phyloP scores from a whole-genome alignment of 2,113 vertebrate species.

The Seriola rivoliana region DNA sequence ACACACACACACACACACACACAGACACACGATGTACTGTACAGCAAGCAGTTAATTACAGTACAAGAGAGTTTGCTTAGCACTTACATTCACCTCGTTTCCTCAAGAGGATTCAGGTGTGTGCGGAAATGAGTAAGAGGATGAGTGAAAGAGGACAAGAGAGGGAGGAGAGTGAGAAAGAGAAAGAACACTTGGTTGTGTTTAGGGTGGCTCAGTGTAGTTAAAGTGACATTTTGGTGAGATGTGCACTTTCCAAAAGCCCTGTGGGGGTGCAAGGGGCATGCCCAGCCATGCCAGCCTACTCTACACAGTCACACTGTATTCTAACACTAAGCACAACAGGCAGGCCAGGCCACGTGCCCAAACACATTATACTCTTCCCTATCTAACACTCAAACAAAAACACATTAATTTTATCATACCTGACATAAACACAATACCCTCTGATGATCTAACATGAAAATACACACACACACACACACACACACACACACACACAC shows the following conservation, averaged over 20 bases:
- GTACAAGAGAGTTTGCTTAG: background rate
- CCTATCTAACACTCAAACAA: slow-evolving; percentile 59
- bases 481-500: background rate
- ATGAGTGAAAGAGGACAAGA: slow-evolving; percentile 12
- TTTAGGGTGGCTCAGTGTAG: slow-evolving; percentile 56
- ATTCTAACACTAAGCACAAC: slow-evolving; percentile 69
- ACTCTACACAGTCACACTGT: slow-evolving; percentile 47
- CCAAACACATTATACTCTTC: slow-evolving; percentile 73
- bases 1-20: background rate
- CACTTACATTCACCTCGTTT: background rate
- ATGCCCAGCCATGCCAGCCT: slow-evolving; percentile 64
- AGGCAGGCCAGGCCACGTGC: slow-evolving; percentile 69
- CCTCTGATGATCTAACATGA: slow-evolving; percentile 31
- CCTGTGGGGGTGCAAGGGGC: slow-evolving; percentile 68
- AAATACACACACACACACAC: background rate
- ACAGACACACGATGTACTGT: background rate
- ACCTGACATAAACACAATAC: slow-evolving; percentile 43
- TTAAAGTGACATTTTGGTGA: slow-evolving; percentile 77
- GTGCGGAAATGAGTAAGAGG: background rate
- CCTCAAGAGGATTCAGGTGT: slow-evolving; percentile 36
- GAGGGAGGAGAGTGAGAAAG: background rate
- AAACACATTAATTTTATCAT: slow-evolving; percentile 51
- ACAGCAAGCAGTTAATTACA: background rate
- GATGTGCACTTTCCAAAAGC: slow-evolving; percentile 79
- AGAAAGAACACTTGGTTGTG: slow-evolving; percentile 42